Evolutionary conservation across 1,140 invertebrate genomes (phyloP), one percentile per base, ranked within the genome.

Genomic region (Varroa destructor): DNA sequence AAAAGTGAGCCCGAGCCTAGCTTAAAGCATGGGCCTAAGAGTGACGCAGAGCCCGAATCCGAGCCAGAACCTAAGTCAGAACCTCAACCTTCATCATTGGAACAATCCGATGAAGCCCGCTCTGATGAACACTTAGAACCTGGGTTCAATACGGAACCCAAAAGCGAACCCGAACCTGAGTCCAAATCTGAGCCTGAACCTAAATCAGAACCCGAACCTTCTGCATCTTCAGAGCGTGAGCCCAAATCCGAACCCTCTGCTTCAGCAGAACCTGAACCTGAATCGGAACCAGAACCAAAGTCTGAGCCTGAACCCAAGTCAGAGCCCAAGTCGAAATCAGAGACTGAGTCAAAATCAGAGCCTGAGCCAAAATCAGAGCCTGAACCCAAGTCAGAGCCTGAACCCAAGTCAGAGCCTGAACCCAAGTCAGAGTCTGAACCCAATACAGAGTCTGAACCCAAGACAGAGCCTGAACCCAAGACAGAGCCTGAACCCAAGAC

Each of bases 81-180:
- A 75, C 75, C 81, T 4, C 81, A 83, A 74, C 78, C 82, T 42
- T 78, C 82, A 74, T 77, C 81, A 2, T 37, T 10, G 57, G 57
- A 42, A 70, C 12, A 78, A 73, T 75, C 79, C 0, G 79, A 82
- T 74, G 76, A 81, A 1, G 81, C 83, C 74, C 77, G 82, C 36
- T 78, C 82, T 74, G 77, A 80, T 1, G 77, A 80, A 75, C 14
- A 71, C 37, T 42, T 10, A 0, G 70, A 37, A 55, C 14, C 73
- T 43, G 43, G 72, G 56, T 79, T 83, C 0, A 80, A 82, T 75
- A 78, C 82, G 0, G 79, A 73, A 55, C 57, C 72, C 25, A 61
- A 6, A n/a, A 14, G 3, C 25, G 43, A 83, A 61, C 75, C 79
- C 51, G 71, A 71, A 14, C 58, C 72, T 25, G 25, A 25, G 25